A percentile compares a stretch with the other conserved stretches of the same genome.
Conservation (phyloP, 2,888 invertebrate genomes). For the Augiades crinisus region DNA sequence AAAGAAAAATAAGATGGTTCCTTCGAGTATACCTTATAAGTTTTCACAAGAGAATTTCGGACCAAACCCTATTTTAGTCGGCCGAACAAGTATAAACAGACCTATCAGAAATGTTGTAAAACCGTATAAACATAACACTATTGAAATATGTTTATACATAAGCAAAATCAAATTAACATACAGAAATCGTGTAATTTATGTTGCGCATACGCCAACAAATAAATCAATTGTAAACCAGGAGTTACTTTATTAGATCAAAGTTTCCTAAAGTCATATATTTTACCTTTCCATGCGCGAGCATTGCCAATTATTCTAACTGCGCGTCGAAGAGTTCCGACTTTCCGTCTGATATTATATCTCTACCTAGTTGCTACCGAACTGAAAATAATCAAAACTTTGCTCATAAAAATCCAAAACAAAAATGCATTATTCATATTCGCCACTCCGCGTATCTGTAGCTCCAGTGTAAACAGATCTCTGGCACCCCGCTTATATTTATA, state of each 20-base stretch:
- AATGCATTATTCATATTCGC: slow-evolving; percentile 80
- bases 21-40: too few relatives aligned
- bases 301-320: slow-evolving; percentile 61
- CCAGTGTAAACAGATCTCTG: slow-evolving; percentile 52
- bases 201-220: slow-evolving; percentile 31
- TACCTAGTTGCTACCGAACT: slow-evolving; percentile 72
- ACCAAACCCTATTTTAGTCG: neutral
- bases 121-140: slow-evolving; percentile 2
- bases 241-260: slow-evolving; percentile 54
- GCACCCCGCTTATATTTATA: slow-evolving; percentile 40
- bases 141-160: neutral
- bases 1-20: too few relatives aligned
- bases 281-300: slow-evolving; percentile 43
- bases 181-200: slow-evolving; percentile 25
- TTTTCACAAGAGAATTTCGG: too few relatives aligned
- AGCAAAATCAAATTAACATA: slow-evolving; percentile 20
- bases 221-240: slow-evolving; percentile 47
- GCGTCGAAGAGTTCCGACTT: slow-evolving; percentile 55
- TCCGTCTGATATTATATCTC: slow-evolving; percentile 48
- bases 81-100: slow-evolving; percentile 16
- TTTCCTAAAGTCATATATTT: slow-evolving; percentile 46
- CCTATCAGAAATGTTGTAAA: slow-evolving; percentile 15
- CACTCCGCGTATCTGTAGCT: slow-evolving; percentile 55
- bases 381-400: slow-evolving; percentile 81
- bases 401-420: slow-evolving; percentile 82